Evolutionary conservation across 2,113 vertebrate species (phyloP).

Genomic region (Colaptes auratus): DNA sequence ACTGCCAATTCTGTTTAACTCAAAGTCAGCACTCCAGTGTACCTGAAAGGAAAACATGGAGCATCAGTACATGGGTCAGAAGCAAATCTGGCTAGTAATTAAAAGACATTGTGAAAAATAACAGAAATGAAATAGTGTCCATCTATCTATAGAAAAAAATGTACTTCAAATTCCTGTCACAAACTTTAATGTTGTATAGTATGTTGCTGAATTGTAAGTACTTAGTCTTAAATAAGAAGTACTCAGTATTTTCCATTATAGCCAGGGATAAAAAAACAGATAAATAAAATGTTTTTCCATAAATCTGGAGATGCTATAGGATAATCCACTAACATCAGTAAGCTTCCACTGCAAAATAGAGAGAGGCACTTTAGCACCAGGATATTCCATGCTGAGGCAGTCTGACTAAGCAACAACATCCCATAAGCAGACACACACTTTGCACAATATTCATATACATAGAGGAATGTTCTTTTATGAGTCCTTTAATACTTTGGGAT

Average conservation of each 20-base stretch:
- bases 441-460: background rate
- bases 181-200: background rate
- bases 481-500: slow-evolving; percentile 38
- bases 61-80: background rate
- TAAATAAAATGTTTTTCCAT: background rate
- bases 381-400: background rate
- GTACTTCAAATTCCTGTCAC: background rate
- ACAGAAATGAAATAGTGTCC: background rate
- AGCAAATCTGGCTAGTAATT: background rate
- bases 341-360: background rate
- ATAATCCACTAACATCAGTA: background rate
- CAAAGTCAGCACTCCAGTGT: background rate
- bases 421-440: background rate
- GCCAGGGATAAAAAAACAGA: background rate
- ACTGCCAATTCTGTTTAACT: background rate
- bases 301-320: background rate
- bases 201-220: background rate
- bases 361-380: background rate
- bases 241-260: background rate
- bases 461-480: slow-evolving; percentile 36
- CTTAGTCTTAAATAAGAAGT: background rate
- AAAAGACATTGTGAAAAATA: background rate
- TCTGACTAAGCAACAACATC: background rate
- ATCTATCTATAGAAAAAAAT: background rate
- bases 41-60: slow-evolving; percentile 12